Percentiles rank a stretch among this genome's conserved stretches.
These are phyloP conservation scores for Corythucha ciliata DNA, from an alignment of 2,888 invertebrate species.

Conservation along the genomic window DNA sequence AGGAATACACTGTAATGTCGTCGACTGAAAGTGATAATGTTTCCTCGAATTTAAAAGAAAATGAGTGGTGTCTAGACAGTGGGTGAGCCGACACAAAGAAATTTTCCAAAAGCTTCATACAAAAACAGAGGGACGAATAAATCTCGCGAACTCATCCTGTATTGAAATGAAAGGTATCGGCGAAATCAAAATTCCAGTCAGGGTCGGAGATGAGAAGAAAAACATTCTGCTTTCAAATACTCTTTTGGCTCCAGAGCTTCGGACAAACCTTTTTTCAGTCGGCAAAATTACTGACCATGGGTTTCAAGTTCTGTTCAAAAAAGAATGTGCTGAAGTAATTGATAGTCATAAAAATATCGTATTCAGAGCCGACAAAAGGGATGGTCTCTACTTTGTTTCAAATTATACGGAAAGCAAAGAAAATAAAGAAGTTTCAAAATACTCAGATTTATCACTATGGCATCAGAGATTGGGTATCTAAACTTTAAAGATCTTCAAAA, in stretches of 20 bases:
- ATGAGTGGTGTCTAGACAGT: too few species aligned
- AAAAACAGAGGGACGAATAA: too few species aligned
- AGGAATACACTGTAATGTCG: too few species aligned
- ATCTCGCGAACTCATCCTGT: not conserved
- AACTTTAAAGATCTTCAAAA: not conserved
- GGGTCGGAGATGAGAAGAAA: not conserved
- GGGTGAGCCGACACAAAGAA: too few species aligned
- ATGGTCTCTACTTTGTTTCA: slow-evolving; percentile 2
- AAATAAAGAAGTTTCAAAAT: too few species aligned
- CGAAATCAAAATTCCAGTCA: not conserved
- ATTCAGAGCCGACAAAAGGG: not conserved
- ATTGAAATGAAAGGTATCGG: not conserved
- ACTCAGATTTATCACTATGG: not conserved
- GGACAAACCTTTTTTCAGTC: slow-evolving; percentile 9
- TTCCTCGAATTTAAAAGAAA: too few species aligned
- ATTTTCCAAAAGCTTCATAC: too few species aligned
- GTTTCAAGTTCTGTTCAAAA: not conserved
- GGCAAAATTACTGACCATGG: slow-evolving; percentile 15
- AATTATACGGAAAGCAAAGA: too few species aligned
- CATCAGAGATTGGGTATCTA: not conserved
- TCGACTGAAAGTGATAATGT: too few species aligned
- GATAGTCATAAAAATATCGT: not conserved
- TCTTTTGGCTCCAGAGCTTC: slow-evolving; percentile 3
- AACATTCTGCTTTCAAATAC: not conserved
- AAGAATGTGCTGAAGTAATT: not conserved